Percentiles rank a stretch among this genome's conserved stretches.
Evolutionary conservation across 1,140 invertebrate species (phyloP).

Genomic region (Calephelis virginiensis): DNA sequence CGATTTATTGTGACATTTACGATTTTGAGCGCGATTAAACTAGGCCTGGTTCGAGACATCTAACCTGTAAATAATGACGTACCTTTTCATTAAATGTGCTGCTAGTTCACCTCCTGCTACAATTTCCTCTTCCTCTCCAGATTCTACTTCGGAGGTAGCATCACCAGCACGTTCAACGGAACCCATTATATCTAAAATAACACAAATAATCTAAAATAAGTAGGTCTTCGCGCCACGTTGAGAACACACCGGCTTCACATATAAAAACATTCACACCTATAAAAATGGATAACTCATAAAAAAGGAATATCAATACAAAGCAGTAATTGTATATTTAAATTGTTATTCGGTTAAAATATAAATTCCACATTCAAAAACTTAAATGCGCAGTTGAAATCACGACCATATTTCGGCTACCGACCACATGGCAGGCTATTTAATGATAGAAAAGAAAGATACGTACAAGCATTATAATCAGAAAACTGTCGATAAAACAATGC

Average conservation of each 20-base stretch:
- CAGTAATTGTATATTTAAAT: neutral
- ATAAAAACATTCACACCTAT: neutral
- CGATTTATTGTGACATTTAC: too few relatives aligned
- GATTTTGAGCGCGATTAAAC: neutral
- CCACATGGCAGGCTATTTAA: constrained; percentile 55
- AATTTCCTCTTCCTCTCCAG: constrained; percentile 69
- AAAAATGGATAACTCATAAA: neutral
- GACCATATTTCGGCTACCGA: constrained; percentile 47
- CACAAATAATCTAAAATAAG: constrained; percentile 37
- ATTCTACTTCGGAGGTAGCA: constrained; percentile 67
- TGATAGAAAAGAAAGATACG: constrained; percentile 14
- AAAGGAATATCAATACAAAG: neutral
- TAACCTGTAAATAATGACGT: constrained; percentile 23
- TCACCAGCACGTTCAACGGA: constrained; percentile 66
- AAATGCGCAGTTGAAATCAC: constrained; percentile 64
- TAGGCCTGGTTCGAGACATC: neutral
- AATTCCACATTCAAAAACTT: constrained; percentile 44
- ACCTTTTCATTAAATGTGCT: constrained; percentile 65
- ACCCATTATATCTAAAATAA: constrained; percentile 65
- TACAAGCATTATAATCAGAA: constrained; percentile 8
- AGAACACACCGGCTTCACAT: constrained; percentile 43
- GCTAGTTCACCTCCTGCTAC: constrained; percentile 62
- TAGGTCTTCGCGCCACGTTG: constrained; percentile 62
- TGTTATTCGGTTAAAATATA: neutral
- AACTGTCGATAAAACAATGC: neutral